Base-by-base conservation (phyloP, 2,113 vertebrate species). In the Neotragus pygmaeus region DNA sequence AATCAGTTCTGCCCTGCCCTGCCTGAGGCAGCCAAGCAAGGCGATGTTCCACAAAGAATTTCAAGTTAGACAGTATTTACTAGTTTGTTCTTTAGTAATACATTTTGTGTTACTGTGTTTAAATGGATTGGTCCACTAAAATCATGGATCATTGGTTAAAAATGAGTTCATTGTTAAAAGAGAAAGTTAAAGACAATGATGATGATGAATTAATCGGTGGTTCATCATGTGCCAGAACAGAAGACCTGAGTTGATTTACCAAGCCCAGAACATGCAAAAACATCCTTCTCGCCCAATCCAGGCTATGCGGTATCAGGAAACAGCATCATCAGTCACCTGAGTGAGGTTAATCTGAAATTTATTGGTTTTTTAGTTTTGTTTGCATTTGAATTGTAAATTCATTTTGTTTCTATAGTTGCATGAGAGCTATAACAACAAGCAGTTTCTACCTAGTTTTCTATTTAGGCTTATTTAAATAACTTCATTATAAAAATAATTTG, bases 401-500 rank as follows among this genome's bases (percentile, higher is more conserved):
- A 91, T 89, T 97, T 97, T 83, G 85, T 93, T 97, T 96, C 86
- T 75, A 28, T 58, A 92, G 66, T 60, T 70, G 64, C 49, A 17
- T 10, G 81, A 33, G 58, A 85, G 82, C 91, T 62, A 17, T 43
- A 43, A 75, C 58, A 86, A 53, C n/a, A 51, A 77, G 77, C 62
- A 88, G 81, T 78, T 89, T 80, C 66, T 77, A 95, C 77, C 85
- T 82, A 19, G 51, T 57, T 93, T 91, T 81, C 3, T 95, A 90
- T 90, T 95, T 94, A 77, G 78, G 93, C 39, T 86, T 88, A 82
- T 86, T 94, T 94, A 95, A 96, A 43, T 95, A 64, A 94, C 70
- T 49, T 94, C 82, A 89, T 97, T 94, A 96, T 91, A 80, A 94
- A 96, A 96, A 97, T 94, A 96, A 97, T 94, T 88, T 60, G 82